These are phyloP conservation scores for Myoxocephalus aenaeus DNA, from an alignment of 2,797 vertebrate species.

Conservation along the genomic window DNA sequence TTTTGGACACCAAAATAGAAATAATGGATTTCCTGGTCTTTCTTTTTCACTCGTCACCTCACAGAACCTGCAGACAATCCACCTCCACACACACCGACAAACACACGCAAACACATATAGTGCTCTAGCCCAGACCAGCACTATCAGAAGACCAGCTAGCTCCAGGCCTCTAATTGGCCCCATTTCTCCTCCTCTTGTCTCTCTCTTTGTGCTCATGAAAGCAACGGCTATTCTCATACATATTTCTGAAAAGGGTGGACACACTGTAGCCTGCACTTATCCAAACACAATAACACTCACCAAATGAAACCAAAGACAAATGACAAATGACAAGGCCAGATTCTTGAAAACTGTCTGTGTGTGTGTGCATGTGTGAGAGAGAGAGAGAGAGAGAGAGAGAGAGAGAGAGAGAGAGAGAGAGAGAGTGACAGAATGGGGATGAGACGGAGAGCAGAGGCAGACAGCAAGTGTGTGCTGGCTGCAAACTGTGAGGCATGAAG, in stretches of 20 bases:
- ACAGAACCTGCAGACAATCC: slow-evolving; percentile 59
- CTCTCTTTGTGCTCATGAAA: slow-evolving; percentile 69
- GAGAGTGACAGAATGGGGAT: slow-evolving; percentile 73
- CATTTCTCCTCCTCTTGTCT: slow-evolving; percentile 74
- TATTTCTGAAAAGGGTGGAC: slow-evolving; percentile 63
- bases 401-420: slow-evolving; percentile 20
- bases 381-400: slow-evolving; percentile 17
- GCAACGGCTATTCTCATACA: slow-evolving; percentile 62
- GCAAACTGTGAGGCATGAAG: slow-evolving; percentile 73
- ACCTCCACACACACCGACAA: slow-evolving; percentile 17
- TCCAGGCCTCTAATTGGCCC: slow-evolving; percentile 80
- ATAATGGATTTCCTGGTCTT: slow-evolving; percentile 68
- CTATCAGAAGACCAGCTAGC: slow-evolving; percentile 66
- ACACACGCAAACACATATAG: slow-evolving; percentile 23
- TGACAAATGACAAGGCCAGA: slow-evolving; percentile 51
- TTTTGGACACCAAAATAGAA: slow-evolving; percentile 73
- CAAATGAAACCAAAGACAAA: slow-evolving; percentile 58
- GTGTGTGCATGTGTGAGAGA: background rate
- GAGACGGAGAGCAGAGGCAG: slow-evolving; percentile 62
- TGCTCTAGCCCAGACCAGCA: slow-evolving; percentile 54
- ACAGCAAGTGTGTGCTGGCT: slow-evolving; percentile 54
- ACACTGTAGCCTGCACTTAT: slow-evolving; percentile 60
- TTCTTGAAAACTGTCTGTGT: slow-evolving; percentile 43
- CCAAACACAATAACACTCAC: slow-evolving; percentile 62
- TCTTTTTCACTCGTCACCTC: slow-evolving; percentile 59